Evolutionary conservation across 2,113 vertebrate genomes (phyloP), one percentile per base, ranked within the genome.

Genomic region (Calidris pygmaea): DNA sequence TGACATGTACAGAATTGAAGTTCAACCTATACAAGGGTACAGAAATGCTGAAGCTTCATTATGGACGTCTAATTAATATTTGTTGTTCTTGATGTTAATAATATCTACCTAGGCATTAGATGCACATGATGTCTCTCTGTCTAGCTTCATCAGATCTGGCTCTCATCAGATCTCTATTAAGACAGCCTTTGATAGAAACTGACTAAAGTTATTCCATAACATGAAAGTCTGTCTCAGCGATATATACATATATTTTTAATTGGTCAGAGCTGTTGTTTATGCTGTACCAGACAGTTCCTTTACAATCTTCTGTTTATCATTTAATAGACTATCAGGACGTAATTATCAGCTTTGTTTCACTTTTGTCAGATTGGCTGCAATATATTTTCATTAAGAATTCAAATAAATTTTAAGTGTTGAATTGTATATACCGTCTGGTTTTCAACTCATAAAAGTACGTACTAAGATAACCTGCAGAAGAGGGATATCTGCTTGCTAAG

Each of bases 161-260:
- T 96, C 71, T 95, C 77, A 84, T 95, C 73, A 92, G 43, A 77
- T 67, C 29, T 86, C 55, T 65, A 12, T 32, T 86, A 72, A 93
- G 82, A 92, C 68, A 81, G 79, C 60, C 65, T 92, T 96, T 96
- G 93, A 93, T 63, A 78, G 72, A 94, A 94, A 92, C 43, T 9
- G 13, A 6, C 79, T 84, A 12, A 95, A 84, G 63, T 88, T 90
- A 52, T 48, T 77, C 60, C 50, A 50, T 52, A 62, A 74, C 56
- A 68, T 93, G 59, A 94, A 96, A 95, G 82, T 81, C 62, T 89
- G 26, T 73, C 68, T 94, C 6, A 0, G 43, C 34, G 11, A 35
- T 72, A 59, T 0, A 60, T 12, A 71, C 23, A 11, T 41, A 43
- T 43, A 6, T 43, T 86, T 82, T 93, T 93, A 92, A 87, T 94